phyloP scores from a whole-genome alignment of 1,140 invertebrate species.

The Zaprionus inermis region DNA sequence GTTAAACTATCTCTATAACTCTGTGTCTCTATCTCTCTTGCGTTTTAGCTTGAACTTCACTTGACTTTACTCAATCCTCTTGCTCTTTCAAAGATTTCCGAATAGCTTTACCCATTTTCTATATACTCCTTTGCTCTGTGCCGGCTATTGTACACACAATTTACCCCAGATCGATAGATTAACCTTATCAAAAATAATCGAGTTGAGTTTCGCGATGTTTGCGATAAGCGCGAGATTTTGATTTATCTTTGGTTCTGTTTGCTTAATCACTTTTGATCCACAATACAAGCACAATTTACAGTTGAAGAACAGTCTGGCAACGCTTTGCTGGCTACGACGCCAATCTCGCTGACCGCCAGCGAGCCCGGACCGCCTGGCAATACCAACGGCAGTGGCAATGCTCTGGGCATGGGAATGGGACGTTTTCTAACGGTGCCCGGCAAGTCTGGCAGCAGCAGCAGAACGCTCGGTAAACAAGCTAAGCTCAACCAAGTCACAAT shows the following conservation, averaged over 20 bases:
- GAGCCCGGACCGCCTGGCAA: constrained; percentile 71
- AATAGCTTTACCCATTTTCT: neutral
- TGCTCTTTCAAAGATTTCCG: constrained; percentile 7
- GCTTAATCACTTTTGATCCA: constrained; percentile 10
- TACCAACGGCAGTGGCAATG: constrained; percentile 64
- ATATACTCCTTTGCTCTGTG: constrained; percentile 26
- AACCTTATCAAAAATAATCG: neutral
- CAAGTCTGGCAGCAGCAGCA: constrained; percentile 70
- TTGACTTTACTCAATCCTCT: constrained; percentile 10
- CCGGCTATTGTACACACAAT: constrained; percentile 34
- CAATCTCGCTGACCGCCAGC: constrained; percentile 66
- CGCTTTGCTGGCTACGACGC: constrained; percentile 64
- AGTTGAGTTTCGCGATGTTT: constrained; percentile 15
- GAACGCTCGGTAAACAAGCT: constrained; percentile 65
- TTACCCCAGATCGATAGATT: neutral
- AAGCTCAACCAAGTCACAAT: constrained; percentile 26
- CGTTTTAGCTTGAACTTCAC: constrained; percentile 1
- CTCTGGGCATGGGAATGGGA: constrained; percentile 64
- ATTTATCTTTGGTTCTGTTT: neutral
- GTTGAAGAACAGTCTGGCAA: constrained; percentile 78
- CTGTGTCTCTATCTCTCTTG: constrained; percentile 26
- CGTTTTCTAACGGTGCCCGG: constrained; percentile 82
- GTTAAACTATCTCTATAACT: constrained; percentile 43
- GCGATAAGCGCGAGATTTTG: constrained; percentile 25
- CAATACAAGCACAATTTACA: constrained; percentile 63